Evolutionary conservation across 2,797 vertebrate genomes (phyloP), one percentile per base, ranked within the genome.

Genomic region (Myotis daubentonii): DNA sequence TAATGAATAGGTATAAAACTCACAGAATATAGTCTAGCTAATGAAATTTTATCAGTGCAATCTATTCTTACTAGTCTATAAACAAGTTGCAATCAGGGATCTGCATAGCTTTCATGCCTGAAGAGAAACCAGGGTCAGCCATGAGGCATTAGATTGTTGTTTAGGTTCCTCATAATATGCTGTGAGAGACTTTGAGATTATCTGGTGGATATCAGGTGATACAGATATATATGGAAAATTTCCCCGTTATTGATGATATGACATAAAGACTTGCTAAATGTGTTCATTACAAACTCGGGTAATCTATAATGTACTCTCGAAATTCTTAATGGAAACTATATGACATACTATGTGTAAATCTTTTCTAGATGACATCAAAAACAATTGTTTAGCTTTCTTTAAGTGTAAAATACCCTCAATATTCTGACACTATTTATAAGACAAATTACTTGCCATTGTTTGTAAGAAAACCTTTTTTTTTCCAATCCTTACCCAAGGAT

Each of bases 311-410:
- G 47, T 89, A 60, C 36, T 36, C 41, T 95, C 3, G 33, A 60
- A 87, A 78, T n/a, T 71, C 57, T 89, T 89, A 33, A 83, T 75
- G 20, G 17, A 83, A 62, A 66, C 87, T 75, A 62, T 81, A 91
- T 65, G 25, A 66, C n/a, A 81, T 10, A 33, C 33, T 72, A 80
- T 22, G 15, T 16, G 8, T 65, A 92, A 55, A n/a, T 57, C 19
- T 89, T 88, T 89, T 60, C 51, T 76, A 53, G 20, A 36, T 55
- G 25, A 44, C 10, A 79, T 41, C 3, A 70, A 84, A 83, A 89
- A 75, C 28, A 19, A 19, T 55, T 74, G 25, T 60, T 49, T 65
- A 66, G 17, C 7, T 36, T 53, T 74, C 22, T 55, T 89, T 68
- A 65, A 62, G 13, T 62, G 10, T 47, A 81, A 51, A 7, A 78